phyloP scores from a whole-genome alignment of 1,140 invertebrate species.

The Euwallacea fornicatus region DNA sequence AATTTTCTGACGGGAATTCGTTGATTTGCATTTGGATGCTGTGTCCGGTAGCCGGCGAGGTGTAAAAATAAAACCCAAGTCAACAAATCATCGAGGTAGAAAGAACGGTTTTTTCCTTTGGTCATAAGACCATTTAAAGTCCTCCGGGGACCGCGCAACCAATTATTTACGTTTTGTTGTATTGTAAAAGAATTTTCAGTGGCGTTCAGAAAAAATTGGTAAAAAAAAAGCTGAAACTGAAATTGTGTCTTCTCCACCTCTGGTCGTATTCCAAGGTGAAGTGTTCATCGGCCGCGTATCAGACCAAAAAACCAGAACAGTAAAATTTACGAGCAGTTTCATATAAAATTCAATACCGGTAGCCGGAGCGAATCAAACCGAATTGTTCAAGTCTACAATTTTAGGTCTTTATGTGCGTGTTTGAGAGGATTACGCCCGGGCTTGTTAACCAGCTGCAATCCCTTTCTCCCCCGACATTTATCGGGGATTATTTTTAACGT shows the following conservation, averaged over 20 bases:
- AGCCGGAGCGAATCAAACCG: constrained; percentile 37
- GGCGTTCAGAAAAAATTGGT: background rate
- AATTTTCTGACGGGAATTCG: constrained; percentile 41
- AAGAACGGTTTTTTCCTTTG: constrained; percentile 31
- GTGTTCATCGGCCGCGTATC: no score
- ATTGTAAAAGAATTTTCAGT: constrained; percentile 3
- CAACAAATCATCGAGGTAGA: constrained; percentile 41
- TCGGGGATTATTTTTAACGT: constrained; percentile 43
- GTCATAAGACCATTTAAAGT: constrained; percentile 25
- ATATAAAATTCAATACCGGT: constrained; percentile 45
- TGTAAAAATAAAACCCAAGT: constrained; percentile 35
- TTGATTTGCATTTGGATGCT: constrained; percentile 43
- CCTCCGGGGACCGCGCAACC: constrained; percentile 15
- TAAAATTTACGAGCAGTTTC: constrained; percentile 31
- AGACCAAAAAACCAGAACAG: background rate
- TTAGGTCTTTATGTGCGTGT: constrained; percentile 46
- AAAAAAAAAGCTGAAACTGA: background rate
- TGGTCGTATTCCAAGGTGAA: background rate
- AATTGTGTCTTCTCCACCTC: constrained; percentile 3
- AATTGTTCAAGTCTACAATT: constrained; percentile 43
- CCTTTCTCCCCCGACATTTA: constrained; percentile 37
- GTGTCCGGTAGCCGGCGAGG: constrained; percentile 37
- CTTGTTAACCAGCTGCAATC: constrained; percentile 41
- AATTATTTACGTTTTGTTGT: constrained; percentile 32
- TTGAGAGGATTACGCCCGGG: constrained; percentile 41